These are phyloP conservation scores for Lycophotia porphyrea DNA, from an alignment of 2,888 invertebrate species.

Conservation along the genomic window DNA sequence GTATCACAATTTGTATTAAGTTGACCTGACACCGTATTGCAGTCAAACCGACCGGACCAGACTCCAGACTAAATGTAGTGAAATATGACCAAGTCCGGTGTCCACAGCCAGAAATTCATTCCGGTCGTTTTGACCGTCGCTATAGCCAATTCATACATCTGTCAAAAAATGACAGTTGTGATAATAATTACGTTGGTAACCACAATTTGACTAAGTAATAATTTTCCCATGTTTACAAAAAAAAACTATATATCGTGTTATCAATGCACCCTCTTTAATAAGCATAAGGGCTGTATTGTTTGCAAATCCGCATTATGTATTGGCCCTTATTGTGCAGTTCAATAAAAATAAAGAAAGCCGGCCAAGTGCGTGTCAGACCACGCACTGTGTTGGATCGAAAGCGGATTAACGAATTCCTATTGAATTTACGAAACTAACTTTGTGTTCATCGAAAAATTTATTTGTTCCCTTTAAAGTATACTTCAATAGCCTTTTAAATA, in stretches of 20 bases:
- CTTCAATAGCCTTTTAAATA: conserved; percentile 19
- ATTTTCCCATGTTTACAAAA: neutral
- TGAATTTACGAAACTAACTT: conserved; percentile 12
- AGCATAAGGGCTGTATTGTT: conserved; percentile 15
- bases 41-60: neutral
- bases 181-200: neutral
- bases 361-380: conserved; percentile 9
- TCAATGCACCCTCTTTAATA: conserved; percentile 2
- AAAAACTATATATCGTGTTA: neutral
- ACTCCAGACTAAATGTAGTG: neutral
- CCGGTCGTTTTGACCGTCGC: neutral
- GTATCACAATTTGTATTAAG: neutral
- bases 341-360: conserved; percentile 27
- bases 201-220: neutral
- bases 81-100: neutral
- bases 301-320: conserved; percentile 13
- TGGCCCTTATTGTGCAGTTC: conserved; percentile 16
- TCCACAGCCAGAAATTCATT: neutral
- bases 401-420: conserved; percentile 22
- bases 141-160: neutral
- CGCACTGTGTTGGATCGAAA: neutral
- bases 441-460: neutral
- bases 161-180: neutral
- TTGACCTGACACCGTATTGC: neutral
- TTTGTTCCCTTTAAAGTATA: neutral